Base-by-base conservation (phyloP, 2,888 invertebrate species). In the Himalopsyche anomala region DNA sequence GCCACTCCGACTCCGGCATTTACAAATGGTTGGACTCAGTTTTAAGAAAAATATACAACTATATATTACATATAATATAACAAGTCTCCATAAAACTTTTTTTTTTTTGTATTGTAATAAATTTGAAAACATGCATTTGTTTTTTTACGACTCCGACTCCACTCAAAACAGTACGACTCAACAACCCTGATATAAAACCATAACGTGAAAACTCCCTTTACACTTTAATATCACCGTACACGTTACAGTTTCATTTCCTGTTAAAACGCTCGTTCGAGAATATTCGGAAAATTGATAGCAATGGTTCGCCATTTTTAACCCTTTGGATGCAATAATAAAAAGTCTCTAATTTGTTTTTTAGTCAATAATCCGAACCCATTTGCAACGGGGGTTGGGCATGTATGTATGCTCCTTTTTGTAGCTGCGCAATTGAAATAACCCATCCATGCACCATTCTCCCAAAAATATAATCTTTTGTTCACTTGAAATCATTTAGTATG, bases 301-400 rank as follows among this genome's bases (percentile, higher is more conserved):
- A 12, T 74, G 38, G 38, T 15, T 36, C 36, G 74, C 74, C 36
- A 36, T 74, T 38, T 38, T 74, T 36, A 62, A 74, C 38, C 74
- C 74, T 62, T 62, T 36, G 74, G 38, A 74, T 62, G 12, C 74
- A 74, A 74, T 74, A 74, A 51, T 51, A 51, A 51, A 69, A 74
- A 36, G 36, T 36, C 36, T 38, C 38, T 74, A 74, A 38, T 74
- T 74, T 74, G 69, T 69, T 74, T 74, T 74, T 74, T 74, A 74
- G 74, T 74, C 74, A 74, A 74, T 74, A 74, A 74, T 74, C 36
- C 74, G 5, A 74, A 19, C 74, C 74, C 74, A 38, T 74, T 74
- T 74, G 38, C 74, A 74, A 15, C 38, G 74, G 74, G 74, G 36
- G 74, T 74, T 74, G 74, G 36, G 74, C 38, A 15, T 62, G 19